Base-by-base conservation (phyloP, 1,140 invertebrate genomes). In the Chironomus striatipennis region DNA sequence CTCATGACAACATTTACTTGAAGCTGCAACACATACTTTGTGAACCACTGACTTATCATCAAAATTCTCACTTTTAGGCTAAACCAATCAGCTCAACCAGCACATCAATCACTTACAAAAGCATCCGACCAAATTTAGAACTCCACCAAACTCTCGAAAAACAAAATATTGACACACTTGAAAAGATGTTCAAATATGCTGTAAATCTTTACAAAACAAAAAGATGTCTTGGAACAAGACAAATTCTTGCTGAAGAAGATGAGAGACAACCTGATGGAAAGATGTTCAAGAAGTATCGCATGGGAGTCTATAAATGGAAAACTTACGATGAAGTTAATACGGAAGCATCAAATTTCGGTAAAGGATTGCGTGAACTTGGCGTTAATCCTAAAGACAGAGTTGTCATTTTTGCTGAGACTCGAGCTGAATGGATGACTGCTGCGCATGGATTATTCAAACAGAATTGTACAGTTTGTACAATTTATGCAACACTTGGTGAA, bases 401-500 rank as follows among this genome's bases (percentile, higher is more conserved):
- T 75, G 92, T 95, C 17, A 93, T 99, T 77, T 99, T 98, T 84
- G 94, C 97, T 0, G 98, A 99, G 85, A 99, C 97, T 0, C 86
- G 97, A 76, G 92, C 92, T 21, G 97, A 99, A 85, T 99, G 97
- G 97, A 91, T 99, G 88, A 89, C 98, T 47, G 91, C 95, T 0
- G 93, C 96, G 6, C 92, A 98, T 79, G 94, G 94, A 70, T 93
- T 94, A 81, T 97, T 98, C 83, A 96, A 94, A 79, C 93, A 94
- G 82, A 95, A 93, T 81, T 91, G 95, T 81, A 90, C 93, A 86
- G 91, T 99, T 77, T 95, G 98, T 0, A 99, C 97, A 0, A 90
- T 99, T 75, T 99, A 99, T 82, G 93, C 97, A 0, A 99, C 97
- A 0, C 86, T 99, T 0, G 97, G 97, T 5, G 95, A 98, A 78